Base-by-base conservation (phyloP, 2,797 vertebrate species). In the Loris lydekkerianus region DNA sequence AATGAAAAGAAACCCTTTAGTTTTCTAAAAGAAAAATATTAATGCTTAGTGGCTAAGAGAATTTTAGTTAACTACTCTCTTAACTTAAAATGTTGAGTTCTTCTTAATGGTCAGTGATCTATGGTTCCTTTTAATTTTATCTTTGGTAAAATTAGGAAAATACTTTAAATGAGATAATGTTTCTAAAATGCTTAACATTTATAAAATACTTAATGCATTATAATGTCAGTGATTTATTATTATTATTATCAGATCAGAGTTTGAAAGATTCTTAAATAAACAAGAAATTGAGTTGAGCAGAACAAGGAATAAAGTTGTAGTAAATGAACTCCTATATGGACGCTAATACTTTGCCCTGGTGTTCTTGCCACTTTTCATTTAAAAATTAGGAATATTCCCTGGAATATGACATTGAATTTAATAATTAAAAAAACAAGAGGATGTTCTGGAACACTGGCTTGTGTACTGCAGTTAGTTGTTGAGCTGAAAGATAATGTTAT, bases 401-500 rank as follows among this genome's bases (percentile, higher is more conserved):
- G 96, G 98, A 97, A 29, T 60, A 97, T 34, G 92, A 87, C 95
- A 91, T 96, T 94, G 97, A 91, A 31, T 97, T 98, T 61, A 97
- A 95, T 87, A 96, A 93, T 76, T 40, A 40, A 98, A 95, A 72
- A 83, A 84, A 1, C 97, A 98, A 0, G 99, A 99, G 92, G 99
- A 99, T 61, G 96, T 98, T 67, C 63, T 98, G 97, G 99, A 99
- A 94, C 99, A 98, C 98, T 99, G 95, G 98, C 99, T 86, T 98
- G 99, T 92, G 98, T 99, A 75, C 99, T 99, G 82, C 98, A 99
- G 77, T 98, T 99, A 78, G 99, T 99, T 88, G 98, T 99, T 53
- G 99, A 99, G 96, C 98, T 99, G 90, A 99, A 99, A 97, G 99
- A 99, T 86, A 97, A 99, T 92, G 98, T 99, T 95, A 98, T 40